Base-by-base conservation (phyloP, 2,888 invertebrate species). In the Acanthopleura granulata region DNA sequence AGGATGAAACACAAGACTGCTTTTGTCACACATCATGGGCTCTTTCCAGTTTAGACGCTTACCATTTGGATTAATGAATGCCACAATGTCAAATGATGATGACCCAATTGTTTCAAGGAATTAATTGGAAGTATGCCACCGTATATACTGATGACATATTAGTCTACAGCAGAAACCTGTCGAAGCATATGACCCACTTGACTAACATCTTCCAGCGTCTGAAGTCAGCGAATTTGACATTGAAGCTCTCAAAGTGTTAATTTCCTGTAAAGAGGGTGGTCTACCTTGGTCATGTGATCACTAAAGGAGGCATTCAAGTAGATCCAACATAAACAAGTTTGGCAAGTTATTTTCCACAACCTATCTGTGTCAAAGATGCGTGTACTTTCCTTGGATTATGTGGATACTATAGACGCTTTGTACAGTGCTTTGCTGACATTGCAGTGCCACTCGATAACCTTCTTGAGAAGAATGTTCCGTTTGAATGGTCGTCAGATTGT, bases 361-460 rank as follows among this genome's bases (percentile, higher is more conserved):
- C 66, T 4, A 4, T 6, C 9, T 40, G 12, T 40, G 3, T 4
- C 1, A 61, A 18, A 14, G 29, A 30, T 16, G n/a, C n/a, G n/a
- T n/a, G n/a, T n/a, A n/a, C n/a, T n/a, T n/a, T n/a, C n/a, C n/a
- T n/a, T n/a, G n/a, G n/a, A n/a, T n/a, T n/a, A n/a, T n/a, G n/a
- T n/a, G n/a, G n/a, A n/a, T n/a, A n/a, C n/a, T n/a, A n/a, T n/a
- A n/a, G n/a, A n/a, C n/a, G n/a, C n/a, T n/a, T n/a, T n/a, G n/a
- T n/a, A n/a, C n/a, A n/a, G n/a, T 25, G 49, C 49, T 76, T 62
- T 51, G 57, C 76, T 3, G 40, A 77, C 15, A 77, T 77, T 30
- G 62, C 73, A 22, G 86, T 49, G 11, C 75, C 75, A 25, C 51
- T 75, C 18, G 1, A 51, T 27, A 0, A 27, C 3, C 27, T 75